Conservation (phyloP, 2,797 vertebrate species). For the Rhinella marina region DNA sequence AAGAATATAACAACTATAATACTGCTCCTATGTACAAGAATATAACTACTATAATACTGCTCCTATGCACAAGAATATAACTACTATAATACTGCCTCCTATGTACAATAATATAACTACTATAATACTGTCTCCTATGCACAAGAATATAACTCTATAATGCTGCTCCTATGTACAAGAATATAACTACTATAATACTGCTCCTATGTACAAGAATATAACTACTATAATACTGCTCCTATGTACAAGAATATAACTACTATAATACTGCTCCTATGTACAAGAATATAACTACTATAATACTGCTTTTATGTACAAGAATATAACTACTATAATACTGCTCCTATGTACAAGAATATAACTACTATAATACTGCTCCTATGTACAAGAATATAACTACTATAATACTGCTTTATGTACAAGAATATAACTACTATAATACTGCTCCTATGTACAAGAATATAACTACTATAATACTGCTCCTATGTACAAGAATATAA, state of each 20-base stretch:
- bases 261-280: background rate
- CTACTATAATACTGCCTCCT: background rate
- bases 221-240: background rate
- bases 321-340: background rate
- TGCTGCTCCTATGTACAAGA: too few relatives aligned
- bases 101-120: background rate
- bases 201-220: too few relatives aligned
- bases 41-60: constrained; percentile 5
- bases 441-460: background rate
- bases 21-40: background rate
- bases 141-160: too few relatives aligned
- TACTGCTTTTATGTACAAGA: background rate
- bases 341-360: too few relatives aligned
- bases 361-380: too few relatives aligned
- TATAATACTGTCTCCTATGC: background rate
- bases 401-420: too few relatives aligned
- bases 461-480: constrained; percentile 5
- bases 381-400: too few relatives aligned
- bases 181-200: too few relatives aligned
- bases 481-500: background rate
- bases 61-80: background rate
- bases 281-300: constrained; percentile 14
- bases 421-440: too few relatives aligned
- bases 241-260: constrained; percentile 8
- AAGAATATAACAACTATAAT: too few relatives aligned